A percentile compares a stretch with the other conserved stretches of the same genome.
Evolutionary conservation across 2,888 invertebrate species (phyloP).

Genomic region (Exephanes ischioxanthus): DNA sequence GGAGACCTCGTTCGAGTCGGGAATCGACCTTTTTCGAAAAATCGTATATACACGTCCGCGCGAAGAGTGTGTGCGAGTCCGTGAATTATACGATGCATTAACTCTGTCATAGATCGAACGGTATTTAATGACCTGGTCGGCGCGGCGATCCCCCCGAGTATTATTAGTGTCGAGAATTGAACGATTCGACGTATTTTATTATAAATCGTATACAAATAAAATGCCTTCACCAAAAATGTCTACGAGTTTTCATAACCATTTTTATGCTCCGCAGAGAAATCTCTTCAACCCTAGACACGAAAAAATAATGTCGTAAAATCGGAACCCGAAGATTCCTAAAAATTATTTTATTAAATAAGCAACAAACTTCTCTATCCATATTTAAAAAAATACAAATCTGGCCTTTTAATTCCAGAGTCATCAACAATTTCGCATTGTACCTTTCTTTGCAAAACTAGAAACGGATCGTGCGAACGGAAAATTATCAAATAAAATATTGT

Average conservation of each 20-base stretch:
- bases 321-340: too few species aligned
- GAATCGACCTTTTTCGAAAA: conserved; percentile 20
- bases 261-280: conserved; percentile 20
- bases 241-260: conserved; percentile 7
- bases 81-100: conserved; percentile 57
- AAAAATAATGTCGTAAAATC: too few species aligned
- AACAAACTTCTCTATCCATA: too few species aligned
- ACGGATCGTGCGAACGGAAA: too few species aligned
- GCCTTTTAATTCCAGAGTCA: too few species aligned
- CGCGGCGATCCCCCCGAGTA: conserved; percentile 6
- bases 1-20: background rate
- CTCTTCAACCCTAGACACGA: background rate
- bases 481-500: too few species aligned
- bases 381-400: too few species aligned
- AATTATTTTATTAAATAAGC: too few species aligned
- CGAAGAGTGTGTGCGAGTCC: background rate
- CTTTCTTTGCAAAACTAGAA: too few species aligned
- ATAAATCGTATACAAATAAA: conserved; percentile 39
- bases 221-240: conserved; percentile 34
- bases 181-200: conserved; percentile 33
- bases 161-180: conserved; percentile 1
- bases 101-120: conserved; percentile 60
- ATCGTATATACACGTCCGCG: background rate
- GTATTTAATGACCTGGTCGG: conserved; percentile 54
- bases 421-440: too few species aligned